phyloP scores from a whole-genome alignment of 1,140 invertebrate species.

The Drosophila setifemur region DNA sequence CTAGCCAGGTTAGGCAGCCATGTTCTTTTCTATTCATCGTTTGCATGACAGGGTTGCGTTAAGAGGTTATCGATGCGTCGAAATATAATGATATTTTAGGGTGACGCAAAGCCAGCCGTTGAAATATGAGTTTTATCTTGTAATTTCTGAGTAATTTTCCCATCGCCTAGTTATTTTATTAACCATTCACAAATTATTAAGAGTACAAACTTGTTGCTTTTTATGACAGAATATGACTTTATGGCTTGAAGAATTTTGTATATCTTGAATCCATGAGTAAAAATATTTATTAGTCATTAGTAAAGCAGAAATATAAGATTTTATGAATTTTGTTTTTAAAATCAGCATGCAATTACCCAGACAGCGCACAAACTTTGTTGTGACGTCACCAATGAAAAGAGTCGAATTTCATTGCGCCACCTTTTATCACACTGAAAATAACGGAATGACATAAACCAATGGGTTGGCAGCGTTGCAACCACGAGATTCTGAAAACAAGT shows the following conservation, averaged over 20 bases:
- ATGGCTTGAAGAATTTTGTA: too few species aligned
- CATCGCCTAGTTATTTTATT: too few species aligned
- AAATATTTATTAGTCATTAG: too few species aligned
- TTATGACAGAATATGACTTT: too few species aligned
- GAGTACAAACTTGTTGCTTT: too few species aligned
- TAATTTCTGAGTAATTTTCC: too few species aligned
- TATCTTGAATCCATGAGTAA: too few species aligned
- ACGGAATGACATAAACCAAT: not conserved
- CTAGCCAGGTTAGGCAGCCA: too few species aligned
- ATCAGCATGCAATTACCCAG: too few species aligned
- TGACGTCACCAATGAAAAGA: not conserved
- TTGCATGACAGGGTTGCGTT: slow-evolving; percentile 17
- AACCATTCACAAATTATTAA: too few species aligned
- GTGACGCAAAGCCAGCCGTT: slow-evolving; percentile 6
- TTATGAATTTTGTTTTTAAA: not conserved
- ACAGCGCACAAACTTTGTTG: too few species aligned
- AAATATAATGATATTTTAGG: not conserved
- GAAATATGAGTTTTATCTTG: too few species aligned
- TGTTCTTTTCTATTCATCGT: slow-evolving; percentile 39
- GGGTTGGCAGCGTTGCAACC: slow-evolving; percentile 6
- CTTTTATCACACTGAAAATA: not conserved
- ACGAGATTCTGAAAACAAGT: slow-evolving; percentile 7
- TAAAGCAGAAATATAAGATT: not conserved
- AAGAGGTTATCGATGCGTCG: slow-evolving; percentile 18
- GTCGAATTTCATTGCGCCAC: not conserved